Evolutionary conservation across 2,113 vertebrate genomes (phyloP).

Genomic region (Lutjanus erythropterus): DNA sequence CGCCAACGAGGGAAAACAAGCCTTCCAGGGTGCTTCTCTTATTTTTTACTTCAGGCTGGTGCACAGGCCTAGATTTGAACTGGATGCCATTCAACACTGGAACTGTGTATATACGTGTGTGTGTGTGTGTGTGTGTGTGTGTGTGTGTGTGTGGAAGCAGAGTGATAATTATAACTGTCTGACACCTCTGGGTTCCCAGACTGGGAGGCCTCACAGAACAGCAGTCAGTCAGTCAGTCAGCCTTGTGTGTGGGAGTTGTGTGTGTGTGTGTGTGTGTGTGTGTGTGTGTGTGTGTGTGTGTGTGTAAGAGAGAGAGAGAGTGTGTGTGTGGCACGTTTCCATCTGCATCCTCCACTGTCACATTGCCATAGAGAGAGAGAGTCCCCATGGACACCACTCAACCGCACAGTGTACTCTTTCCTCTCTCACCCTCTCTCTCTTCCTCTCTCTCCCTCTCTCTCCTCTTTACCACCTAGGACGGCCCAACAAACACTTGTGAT

Average conservation of each 20-base stretch:
- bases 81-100: slow-evolving; percentile 64
- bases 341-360: slow-evolving; percentile 64
- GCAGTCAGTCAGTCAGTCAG: slow-evolving; percentile 68
- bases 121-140: slow-evolving; percentile 43
- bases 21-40: slow-evolving; percentile 49
- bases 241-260: slow-evolving; percentile 37
- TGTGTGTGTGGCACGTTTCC: slow-evolving; percentile 42
- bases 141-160: slow-evolving; percentile 53
- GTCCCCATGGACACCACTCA: slow-evolving; percentile 59
- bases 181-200: slow-evolving; percentile 77
- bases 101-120: slow-evolving; percentile 38
- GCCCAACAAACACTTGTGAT: slow-evolving; percentile 55
- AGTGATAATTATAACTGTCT: slow-evolving; percentile 82
- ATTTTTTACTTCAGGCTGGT: slow-evolving; percentile 49
- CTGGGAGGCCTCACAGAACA: slow-evolving; percentile 71
- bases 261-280: slow-evolving; percentile 41
- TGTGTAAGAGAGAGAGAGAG: too few species aligned
- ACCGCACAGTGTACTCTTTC: slow-evolving; percentile 46
- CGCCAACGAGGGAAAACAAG: slow-evolving; percentile 49
- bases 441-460: not conserved
- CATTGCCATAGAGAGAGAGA: slow-evolving; percentile 55
- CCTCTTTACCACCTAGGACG: slow-evolving; percentile 47
- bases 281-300: slow-evolving; percentile 23
- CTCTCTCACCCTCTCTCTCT: slow-evolving; percentile 8
- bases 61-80: slow-evolving; percentile 60